Percentiles rank a stretch among this genome's conserved stretches.
Evolutionary conservation across 2,797 vertebrate species (phyloP).

Genomic region (Synaphobranchus kaupii): DNA sequence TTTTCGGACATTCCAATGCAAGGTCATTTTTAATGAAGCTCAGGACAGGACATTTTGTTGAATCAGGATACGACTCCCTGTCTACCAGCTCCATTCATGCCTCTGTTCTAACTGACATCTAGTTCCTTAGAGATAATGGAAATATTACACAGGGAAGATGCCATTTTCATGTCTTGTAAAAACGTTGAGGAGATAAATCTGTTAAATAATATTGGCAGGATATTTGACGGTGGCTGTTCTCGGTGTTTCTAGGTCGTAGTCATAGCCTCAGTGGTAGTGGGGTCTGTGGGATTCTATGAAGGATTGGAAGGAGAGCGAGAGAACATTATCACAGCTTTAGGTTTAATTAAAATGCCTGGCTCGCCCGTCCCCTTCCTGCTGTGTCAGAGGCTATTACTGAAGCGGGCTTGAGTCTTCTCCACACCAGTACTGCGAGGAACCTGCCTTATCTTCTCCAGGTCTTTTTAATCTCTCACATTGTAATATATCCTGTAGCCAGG

Average conservation of each 20-base stretch:
- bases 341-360: constrained; percentile 48
- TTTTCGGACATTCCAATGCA: neutral
- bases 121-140: neutral
- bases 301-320: constrained; percentile 20
- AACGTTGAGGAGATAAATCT: constrained; percentile 11
- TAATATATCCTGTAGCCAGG: neutral
- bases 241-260: constrained; percentile 1
- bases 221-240: constrained; percentile 16
- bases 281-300: neutral
- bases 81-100: neutral
- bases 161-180: neutral
- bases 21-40: neutral
- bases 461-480: neutral
- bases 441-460: neutral
- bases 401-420: neutral
- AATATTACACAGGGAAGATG: neutral
- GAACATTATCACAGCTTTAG: constrained; percentile 21
- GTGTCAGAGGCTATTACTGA: constrained; percentile 14
- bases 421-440: neutral
- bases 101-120: neutral
- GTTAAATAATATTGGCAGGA: constrained; percentile 3
- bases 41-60: neutral
- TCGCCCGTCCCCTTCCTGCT: constrained; percentile 20
- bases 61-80: neutral
- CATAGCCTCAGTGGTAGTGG: neutral